Conservation (phyloP, 2,888 invertebrate genomes). For the Chydorus sphaericus region DNA sequence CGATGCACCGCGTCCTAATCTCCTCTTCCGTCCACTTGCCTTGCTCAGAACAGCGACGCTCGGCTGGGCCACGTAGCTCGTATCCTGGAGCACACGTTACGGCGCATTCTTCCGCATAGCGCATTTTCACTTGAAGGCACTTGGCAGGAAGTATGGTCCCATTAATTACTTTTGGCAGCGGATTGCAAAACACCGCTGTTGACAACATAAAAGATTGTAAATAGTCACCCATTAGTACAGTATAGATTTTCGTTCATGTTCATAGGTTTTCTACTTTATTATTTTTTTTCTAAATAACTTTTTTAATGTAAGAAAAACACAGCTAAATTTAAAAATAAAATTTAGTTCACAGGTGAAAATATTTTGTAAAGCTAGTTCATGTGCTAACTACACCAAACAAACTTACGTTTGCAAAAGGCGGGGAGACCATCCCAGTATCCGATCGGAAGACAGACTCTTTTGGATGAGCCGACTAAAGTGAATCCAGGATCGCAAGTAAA, state of each 20-base stretch:
- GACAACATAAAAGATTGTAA: no score
- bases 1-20: slow-evolving; percentile 32
- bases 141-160: slow-evolving; percentile 27
- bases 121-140: slow-evolving; percentile 34
- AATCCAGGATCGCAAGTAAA: slow-evolving; percentile 47
- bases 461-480: slow-evolving; percentile 44
- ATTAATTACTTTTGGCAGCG: slow-evolving; percentile 25
- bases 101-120: slow-evolving; percentile 42
- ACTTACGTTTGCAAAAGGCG: slow-evolving; percentile 46
- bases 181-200: slow-evolving; percentile 28
- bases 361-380: no score
- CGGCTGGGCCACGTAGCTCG: slow-evolving; percentile 37
- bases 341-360: no score
- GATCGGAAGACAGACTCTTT: slow-evolving; percentile 47
- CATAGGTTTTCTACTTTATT: not conserved
- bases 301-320: no score
- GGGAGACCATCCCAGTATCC: slow-evolving; percentile 53
- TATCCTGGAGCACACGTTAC: slow-evolving; percentile 44
- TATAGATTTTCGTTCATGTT: no score
- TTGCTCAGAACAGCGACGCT: slow-evolving; percentile 38
- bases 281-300: not conserved
- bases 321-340: no score
- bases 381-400: no score
- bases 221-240: no score
- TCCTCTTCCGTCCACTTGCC: slow-evolving; percentile 40